Conservation (phyloP, 2,113 vertebrate species). For the Myrmophylax atrothorax region DNA sequence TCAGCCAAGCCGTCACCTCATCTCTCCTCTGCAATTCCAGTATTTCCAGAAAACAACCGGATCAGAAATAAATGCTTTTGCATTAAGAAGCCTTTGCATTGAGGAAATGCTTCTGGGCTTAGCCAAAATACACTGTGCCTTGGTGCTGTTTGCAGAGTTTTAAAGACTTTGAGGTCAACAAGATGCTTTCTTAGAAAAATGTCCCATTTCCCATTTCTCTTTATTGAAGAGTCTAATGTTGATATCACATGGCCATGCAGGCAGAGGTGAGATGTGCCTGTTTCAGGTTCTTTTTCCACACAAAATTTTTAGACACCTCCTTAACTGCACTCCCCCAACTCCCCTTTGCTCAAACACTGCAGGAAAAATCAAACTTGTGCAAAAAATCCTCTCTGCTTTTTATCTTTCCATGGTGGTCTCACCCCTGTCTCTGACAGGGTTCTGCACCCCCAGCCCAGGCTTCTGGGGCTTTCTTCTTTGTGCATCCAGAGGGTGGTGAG, state of each 20-base stretch:
- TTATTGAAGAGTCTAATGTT: neutral
- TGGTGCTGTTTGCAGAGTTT: neutral
- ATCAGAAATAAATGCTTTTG: neutral
- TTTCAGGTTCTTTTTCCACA: neutral
- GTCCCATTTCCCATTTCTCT: neutral
- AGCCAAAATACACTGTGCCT: neutral
- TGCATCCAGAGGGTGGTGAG: neutral
- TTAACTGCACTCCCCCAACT: neutral
- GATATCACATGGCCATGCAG: neutral
- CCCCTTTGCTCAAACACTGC: neutral
- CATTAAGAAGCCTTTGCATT: neutral
- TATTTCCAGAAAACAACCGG: neutral
- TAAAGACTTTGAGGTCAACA: neutral
- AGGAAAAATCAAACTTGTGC: neutral
- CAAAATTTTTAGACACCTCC: neutral
- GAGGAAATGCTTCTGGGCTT: neutral
- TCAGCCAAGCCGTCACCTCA: neutral
- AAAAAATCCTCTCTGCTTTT: neutral
- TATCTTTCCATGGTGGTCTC: neutral
- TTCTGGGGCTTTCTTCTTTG: neutral
- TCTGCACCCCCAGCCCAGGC: accelerated
- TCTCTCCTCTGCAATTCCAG: neutral
- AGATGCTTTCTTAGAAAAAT: neutral
- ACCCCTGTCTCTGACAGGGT: neutral
- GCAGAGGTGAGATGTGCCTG: neutral